phyloP scores from a whole-genome alignment of 1,140 invertebrate species.

The Agrypnia vestita region DNA sequence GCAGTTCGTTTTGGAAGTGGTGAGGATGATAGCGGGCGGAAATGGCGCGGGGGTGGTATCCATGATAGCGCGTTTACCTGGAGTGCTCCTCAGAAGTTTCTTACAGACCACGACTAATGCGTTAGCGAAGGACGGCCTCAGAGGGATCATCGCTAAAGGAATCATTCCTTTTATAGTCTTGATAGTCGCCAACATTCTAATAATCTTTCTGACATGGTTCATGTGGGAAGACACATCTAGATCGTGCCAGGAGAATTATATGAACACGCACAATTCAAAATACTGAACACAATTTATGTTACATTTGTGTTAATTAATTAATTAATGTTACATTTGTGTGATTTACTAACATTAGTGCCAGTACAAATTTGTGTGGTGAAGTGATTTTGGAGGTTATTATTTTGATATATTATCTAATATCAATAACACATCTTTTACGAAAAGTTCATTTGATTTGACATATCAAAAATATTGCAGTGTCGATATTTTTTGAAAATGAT shows the following conservation, averaged over 20 bases:
- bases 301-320: too few species aligned
- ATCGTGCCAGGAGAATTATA: neutral
- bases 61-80: constrained; percentile 24
- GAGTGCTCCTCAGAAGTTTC: constrained; percentile 40
- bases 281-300: neutral
- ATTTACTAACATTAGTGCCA: too few species aligned
- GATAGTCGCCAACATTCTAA: constrained; percentile 41
- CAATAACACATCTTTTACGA: too few species aligned
- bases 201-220: constrained; percentile 54
- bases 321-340: too few species aligned
- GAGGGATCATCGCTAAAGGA: constrained; percentile 47
- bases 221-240: constrained; percentile 57
- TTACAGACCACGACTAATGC: constrained; percentile 6
- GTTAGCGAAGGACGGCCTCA: constrained; percentile 46
- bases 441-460: too few species aligned
- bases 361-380: too few species aligned
- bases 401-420: too few species aligned
- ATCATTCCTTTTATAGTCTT: constrained; percentile 53
- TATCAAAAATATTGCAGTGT: too few species aligned
- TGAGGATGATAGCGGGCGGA: constrained; percentile 45
- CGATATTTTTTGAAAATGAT: too few species aligned
- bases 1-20: constrained; percentile 49
- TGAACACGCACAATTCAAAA: neutral
- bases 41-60: constrained; percentile 45
- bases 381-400: too few species aligned